phyloP scores from a whole-genome alignment of 2,113 vertebrate genomes.

The Columba livia region DNA sequence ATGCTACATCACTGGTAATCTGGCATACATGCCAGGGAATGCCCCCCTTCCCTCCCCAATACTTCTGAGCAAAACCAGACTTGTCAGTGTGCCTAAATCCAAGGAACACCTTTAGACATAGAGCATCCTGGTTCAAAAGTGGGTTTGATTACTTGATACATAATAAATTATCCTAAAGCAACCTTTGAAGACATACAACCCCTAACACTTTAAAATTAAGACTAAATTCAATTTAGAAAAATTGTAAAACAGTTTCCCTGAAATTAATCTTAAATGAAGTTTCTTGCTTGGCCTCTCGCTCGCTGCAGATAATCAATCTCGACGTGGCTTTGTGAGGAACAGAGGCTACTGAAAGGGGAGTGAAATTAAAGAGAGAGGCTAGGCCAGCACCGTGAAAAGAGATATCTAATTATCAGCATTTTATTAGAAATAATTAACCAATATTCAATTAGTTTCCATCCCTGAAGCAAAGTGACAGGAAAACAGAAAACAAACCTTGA shows the following conservation, averaged over 20 bases:
- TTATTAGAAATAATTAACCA: conserved; percentile 73
- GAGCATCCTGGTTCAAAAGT: conserved; percentile 12
- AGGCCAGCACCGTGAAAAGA: conserved; percentile 41
- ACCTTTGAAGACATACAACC: conserved; percentile 63
- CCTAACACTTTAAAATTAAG: conserved; percentile 71
- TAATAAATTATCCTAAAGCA: conserved; percentile 70
- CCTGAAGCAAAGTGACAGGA: conserved; percentile 59
- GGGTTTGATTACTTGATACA: conserved; percentile 49
- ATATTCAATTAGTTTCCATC: conserved; percentile 68
- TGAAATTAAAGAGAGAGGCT: conserved; percentile 50
- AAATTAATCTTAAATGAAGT: conserved; percentile 76
- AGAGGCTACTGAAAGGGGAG: neutral
- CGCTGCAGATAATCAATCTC: conserved; percentile 70
- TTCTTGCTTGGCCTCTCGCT: conserved; percentile 60
- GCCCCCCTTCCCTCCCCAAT: neutral
- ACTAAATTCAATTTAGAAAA: conserved; percentile 73
- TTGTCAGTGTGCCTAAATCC: neutral
- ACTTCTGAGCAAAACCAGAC: neutral
- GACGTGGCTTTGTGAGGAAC: conserved; percentile 6
- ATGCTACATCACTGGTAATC: neutral
- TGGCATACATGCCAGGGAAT: neutral
- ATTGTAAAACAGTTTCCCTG: conserved; percentile 68
- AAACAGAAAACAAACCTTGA: conserved; percentile 65
- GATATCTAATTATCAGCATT: conserved; percentile 60
- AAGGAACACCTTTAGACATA: neutral